Percentiles rank a stretch among this genome's conserved stretches.
phyloP scores from a whole-genome alignment of 2,888 invertebrate species.

The Aleiodes alternator region DNA sequence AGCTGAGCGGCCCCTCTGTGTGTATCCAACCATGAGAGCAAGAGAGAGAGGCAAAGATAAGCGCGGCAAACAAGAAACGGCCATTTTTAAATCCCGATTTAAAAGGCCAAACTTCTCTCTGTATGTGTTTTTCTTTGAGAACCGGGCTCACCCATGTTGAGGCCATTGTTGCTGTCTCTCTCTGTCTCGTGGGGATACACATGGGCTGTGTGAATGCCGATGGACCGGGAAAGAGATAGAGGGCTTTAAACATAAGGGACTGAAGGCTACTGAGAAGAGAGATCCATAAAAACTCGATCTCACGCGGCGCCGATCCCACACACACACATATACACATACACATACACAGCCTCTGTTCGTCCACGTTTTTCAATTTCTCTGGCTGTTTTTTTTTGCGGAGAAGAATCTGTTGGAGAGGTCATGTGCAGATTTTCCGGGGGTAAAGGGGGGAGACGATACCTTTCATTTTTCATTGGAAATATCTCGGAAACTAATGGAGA shows the following conservation, averaged over 20 bases:
- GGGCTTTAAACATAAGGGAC: conserved; percentile 37
- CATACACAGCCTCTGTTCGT: conserved; percentile 38
- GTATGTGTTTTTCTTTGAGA: conserved; percentile 32
- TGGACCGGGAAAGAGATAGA: conserved; percentile 12
- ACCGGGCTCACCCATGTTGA: conserved; percentile 1
- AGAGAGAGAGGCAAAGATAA: conserved; percentile 1
- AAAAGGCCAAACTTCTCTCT: conserved; percentile 61
- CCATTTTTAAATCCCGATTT: conserved; percentile 72
- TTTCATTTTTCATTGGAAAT: too few relatives aligned
- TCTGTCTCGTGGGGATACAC: conserved; percentile 44
- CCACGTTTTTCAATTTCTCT: not conserved
- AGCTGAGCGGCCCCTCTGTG: conserved; percentile 37
- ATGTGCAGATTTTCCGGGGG: too few relatives aligned
- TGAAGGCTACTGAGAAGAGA: conserved; percentile 44
- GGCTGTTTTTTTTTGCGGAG: not conserved
- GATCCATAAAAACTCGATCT: conserved; percentile 59
- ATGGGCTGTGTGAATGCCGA: not conserved
- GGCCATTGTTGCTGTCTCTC: conserved; percentile 45
- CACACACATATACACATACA: too few relatives aligned
- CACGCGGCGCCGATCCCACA: conserved; percentile 59
- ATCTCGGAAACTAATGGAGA: too few relatives aligned
- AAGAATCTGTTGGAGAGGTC: not conserved
- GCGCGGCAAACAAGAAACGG: conserved; percentile 52
- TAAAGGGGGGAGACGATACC: too few relatives aligned
- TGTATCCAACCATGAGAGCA: not conserved